phyloP scores from a whole-genome alignment of 2,797 vertebrate species.

The Gadopsis bispinosus region DNA sequence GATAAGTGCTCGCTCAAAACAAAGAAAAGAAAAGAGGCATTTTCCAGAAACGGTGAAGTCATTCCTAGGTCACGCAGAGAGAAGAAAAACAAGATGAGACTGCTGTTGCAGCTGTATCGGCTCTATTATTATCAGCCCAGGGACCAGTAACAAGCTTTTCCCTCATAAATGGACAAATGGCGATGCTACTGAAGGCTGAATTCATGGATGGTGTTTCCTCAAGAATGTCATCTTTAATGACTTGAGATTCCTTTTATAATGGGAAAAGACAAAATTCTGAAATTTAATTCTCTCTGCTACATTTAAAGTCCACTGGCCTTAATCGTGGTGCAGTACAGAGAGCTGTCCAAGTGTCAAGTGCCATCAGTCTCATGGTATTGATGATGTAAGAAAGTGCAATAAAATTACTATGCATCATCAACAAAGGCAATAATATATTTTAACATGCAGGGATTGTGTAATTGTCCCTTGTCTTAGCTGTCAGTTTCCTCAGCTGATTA shows the following conservation, averaged over 20 bases:
- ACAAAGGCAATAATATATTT: slow-evolving; percentile 20
- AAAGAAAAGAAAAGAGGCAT: slow-evolving; percentile 21
- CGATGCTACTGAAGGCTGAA: slow-evolving; percentile 14
- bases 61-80: slow-evolving; percentile 30
- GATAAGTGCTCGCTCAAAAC: slow-evolving; percentile 49
- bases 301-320: slow-evolving; percentile 39
- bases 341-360: slow-evolving; percentile 24
- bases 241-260: slow-evolving; percentile 33
- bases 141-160: slow-evolving; percentile 34
- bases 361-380: slow-evolving; percentile 29
- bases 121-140: slow-evolving; percentile 39
- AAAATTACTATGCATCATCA: slow-evolving; percentile 21
- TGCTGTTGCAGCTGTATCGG: slow-evolving; percentile 26
- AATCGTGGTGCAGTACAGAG: slow-evolving; percentile 26
- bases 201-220: slow-evolving; percentile 30
- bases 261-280: slow-evolving; percentile 36
- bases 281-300: slow-evolving; percentile 53
- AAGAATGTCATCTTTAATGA: slow-evolving; percentile 42
- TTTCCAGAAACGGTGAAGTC: slow-evolving; percentile 45
- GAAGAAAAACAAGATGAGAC: slow-evolving; percentile 49
- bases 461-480: slow-evolving; percentile 4
- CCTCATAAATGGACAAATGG: slow-evolving; percentile 31
- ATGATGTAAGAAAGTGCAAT: slow-evolving; percentile 34
- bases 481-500: slow-evolving; percentile 3
- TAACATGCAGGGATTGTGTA: slow-evolving; percentile 11